phyloP scores from a whole-genome alignment of 2,888 invertebrate species.

The Malacosoma neustria region DNA sequence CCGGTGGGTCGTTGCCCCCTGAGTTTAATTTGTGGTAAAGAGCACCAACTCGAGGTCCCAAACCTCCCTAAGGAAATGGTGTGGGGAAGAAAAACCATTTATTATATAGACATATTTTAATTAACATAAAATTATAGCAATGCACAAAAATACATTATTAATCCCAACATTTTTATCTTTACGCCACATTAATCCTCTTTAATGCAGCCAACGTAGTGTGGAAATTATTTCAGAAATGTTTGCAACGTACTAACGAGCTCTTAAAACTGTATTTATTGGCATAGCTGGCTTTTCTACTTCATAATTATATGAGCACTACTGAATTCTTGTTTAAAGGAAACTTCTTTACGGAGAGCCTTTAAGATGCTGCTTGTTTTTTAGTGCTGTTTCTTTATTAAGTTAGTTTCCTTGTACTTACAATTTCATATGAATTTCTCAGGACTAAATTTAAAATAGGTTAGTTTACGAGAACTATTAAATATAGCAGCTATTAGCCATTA shows the following conservation, averaged over 20 bases:
- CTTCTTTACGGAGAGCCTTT: constrained; percentile 31
- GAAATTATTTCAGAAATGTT: background rate
- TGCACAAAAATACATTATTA: background rate
- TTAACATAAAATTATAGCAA: no score
- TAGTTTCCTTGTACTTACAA: background rate
- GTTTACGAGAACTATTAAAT: no score
- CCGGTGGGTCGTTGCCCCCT: no score
- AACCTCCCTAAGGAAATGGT: no score
- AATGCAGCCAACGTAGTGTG: background rate
- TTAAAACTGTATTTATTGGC: constrained; percentile 18
- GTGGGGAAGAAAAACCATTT: no score
- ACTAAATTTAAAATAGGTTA: no score
- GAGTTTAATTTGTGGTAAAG: no score
- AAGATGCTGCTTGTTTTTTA: constrained; percentile 19
- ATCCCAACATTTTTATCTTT: background rate
- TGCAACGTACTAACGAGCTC: constrained; percentile 6
- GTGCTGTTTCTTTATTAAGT: no score
- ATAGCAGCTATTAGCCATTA: no score
- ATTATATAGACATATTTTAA: no score
- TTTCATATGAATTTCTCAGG: no score
- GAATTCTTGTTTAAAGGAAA: constrained; percentile 30
- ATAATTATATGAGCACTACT: constrained; percentile 28
- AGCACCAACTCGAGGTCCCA: no score
- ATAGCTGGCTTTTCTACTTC: constrained; percentile 17
- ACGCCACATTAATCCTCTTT: background rate